phyloP scores from a whole-genome alignment of 2,113 vertebrate genomes.

The Ceuthmochares aereus region DNA sequence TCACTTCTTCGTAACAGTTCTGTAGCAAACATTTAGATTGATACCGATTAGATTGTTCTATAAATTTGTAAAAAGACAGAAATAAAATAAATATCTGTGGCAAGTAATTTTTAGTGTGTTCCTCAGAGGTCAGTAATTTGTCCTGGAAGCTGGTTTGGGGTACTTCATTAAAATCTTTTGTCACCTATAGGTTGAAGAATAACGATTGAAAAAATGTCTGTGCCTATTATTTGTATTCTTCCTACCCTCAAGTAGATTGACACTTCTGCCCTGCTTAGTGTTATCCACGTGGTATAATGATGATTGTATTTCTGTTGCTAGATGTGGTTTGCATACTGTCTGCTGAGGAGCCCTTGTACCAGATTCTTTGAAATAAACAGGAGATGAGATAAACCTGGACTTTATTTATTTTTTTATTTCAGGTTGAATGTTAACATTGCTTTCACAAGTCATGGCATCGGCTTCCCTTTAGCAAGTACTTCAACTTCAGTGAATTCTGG shows the following conservation, averaged over 20 bases:
- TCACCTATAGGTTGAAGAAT: not conserved
- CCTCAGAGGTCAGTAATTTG: not conserved
- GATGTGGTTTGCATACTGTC: not conserved
- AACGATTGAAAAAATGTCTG: not conserved
- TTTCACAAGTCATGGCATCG: not conserved
- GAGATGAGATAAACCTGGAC: not conserved
- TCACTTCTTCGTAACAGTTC: not conserved
- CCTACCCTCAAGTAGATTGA: too few species aligned
- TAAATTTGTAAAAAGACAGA: not conserved
- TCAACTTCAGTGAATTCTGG: not conserved
- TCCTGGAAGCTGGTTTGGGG: not conserved
- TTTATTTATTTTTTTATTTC: too few species aligned
- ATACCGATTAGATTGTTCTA: not conserved
- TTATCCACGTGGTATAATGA: not conserved
- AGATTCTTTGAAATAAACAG: not conserved
- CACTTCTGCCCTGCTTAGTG: too few species aligned
- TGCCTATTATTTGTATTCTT: not conserved
- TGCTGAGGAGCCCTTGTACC: not conserved
- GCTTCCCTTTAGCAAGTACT: not conserved
- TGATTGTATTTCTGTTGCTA: conserved; percentile 40
- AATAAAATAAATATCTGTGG: not conserved
- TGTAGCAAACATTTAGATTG: not conserved
- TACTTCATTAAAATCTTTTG: not conserved
- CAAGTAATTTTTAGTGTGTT: not conserved
- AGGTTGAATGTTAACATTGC: fast-evolving